Evolutionary conservation across 2,797 vertebrate species (phyloP).

Genomic region (Oceanodroma leucorhoa): DNA sequence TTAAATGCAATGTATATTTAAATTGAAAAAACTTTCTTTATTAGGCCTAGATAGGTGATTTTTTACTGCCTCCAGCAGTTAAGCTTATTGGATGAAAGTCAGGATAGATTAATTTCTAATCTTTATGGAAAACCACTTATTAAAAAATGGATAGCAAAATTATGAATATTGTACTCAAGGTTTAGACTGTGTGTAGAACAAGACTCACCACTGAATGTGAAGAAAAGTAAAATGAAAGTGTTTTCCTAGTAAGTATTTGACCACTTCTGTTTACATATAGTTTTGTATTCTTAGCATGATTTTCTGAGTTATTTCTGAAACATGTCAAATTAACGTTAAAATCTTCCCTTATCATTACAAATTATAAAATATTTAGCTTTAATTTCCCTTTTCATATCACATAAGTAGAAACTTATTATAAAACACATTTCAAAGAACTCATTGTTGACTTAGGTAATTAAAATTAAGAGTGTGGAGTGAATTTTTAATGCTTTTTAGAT

Average conservation of each 20-base stretch:
- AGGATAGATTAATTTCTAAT: constrained; percentile 80
- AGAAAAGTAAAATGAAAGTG: constrained; percentile 35
- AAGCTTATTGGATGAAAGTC: constrained; percentile 78
- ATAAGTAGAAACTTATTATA: constrained; percentile 58
- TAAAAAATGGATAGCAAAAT: constrained; percentile 68
- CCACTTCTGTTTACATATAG: constrained; percentile 53
- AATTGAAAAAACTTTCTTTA: constrained; percentile 84
- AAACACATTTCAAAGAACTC: constrained; percentile 63
- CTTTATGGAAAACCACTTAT: constrained; percentile 74
- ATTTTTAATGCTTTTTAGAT: constrained; percentile 70
- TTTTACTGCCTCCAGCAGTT: constrained; percentile 85
- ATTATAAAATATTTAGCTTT: constrained; percentile 76
- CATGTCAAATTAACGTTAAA: constrained; percentile 33
- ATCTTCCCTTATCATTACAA: constrained; percentile 63
- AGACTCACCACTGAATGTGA: constrained; percentile 68
- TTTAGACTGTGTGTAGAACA: constrained; percentile 51
- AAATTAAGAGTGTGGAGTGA: constrained; percentile 67
- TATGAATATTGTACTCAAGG: constrained; percentile 71
- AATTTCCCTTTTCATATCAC: constrained; percentile 64
- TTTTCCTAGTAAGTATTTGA: constrained; percentile 7
- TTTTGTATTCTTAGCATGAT: constrained; percentile 63
- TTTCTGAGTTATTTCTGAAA: constrained; percentile 61
- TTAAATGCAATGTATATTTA: constrained; percentile 88
- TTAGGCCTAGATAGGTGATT: constrained; percentile 82
- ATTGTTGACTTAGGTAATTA: constrained; percentile 68